Conservation (phyloP, 1,140 invertebrate species). For the Oreohelix idahoensis region DNA sequence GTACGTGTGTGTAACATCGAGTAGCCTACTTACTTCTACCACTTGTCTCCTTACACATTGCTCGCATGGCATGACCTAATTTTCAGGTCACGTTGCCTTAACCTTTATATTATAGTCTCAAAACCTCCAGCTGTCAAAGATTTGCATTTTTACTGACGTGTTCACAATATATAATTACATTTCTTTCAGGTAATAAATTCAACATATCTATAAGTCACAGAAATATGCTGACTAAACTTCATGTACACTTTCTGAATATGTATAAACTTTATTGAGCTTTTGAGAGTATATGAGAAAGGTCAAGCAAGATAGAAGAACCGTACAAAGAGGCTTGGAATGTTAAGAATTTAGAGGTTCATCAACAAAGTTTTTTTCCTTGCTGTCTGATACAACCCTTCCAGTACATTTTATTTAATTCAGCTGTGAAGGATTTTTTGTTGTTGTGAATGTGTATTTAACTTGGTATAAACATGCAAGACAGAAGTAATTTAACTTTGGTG, state of each 20-base stretch:
- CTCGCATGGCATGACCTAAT: too few relatives aligned
- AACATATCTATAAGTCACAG: too few relatives aligned
- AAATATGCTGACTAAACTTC: too few relatives aligned
- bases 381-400: neutral
- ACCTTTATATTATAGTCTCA: neutral
- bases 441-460: too few relatives aligned
- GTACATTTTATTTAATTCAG: neutral
- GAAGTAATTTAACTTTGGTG: too few relatives aligned
- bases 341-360: slow-evolving; percentile 33
- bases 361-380: neutral
- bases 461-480: too few relatives aligned
- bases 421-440: neutral
- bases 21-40: too few relatives aligned
- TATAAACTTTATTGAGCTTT: neutral
- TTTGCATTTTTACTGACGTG: neutral
- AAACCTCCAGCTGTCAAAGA: neutral
- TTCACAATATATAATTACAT: neutral
- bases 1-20: too few relatives aligned
- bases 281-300: slow-evolving; percentile 28
- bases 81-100: neutral
- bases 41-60: too few relatives aligned
- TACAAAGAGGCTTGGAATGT: slow-evolving; percentile 43
- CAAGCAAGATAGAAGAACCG: slow-evolving; percentile 41
- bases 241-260: too few relatives aligned
- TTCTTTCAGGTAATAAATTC: neutral